phyloP scores from a whole-genome alignment of 2,888 invertebrate species.

The Drosophila eohydei region DNA sequence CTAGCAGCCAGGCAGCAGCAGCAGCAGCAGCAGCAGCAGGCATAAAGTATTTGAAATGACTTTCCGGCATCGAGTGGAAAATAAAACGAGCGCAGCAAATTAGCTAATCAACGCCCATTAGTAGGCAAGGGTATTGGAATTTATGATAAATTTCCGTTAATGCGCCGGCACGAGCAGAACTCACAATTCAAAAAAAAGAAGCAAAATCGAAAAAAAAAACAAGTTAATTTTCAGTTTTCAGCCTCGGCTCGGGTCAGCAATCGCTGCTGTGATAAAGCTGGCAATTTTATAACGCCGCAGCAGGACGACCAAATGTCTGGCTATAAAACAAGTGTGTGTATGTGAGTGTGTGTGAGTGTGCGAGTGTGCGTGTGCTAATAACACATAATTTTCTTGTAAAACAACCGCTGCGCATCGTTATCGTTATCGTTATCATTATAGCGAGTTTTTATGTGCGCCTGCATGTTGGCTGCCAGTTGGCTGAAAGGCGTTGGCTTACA shows the following conservation, averaged over 20 bases:
- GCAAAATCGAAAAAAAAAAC: constrained; percentile 43
- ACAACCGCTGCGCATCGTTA: constrained; percentile 82
- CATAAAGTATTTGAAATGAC: constrained; percentile 70
- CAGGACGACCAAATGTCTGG: constrained; percentile 68
- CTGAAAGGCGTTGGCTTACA: constrained; percentile 54
- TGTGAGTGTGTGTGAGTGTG: constrained; percentile 3
- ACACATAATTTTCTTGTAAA: constrained; percentile 80
- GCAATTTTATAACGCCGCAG: constrained; percentile 75
- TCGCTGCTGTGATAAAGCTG: constrained; percentile 71
- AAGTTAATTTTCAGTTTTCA: constrained; percentile 75
- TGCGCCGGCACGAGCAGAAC: constrained; percentile 69
- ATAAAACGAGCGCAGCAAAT: constrained; percentile 80
- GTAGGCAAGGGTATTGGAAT: constrained; percentile 75
- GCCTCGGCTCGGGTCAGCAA: constrained; percentile 20
- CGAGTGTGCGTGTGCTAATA: constrained; percentile 68
- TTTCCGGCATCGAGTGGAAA: constrained; percentile 69
- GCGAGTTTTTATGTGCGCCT: constrained; percentile 77
- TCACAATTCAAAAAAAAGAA: constrained; percentile 70
- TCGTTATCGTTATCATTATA: constrained; percentile 78
- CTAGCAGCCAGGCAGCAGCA: constrained; percentile 30
- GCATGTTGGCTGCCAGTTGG: constrained; percentile 69
- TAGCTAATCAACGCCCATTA: constrained; percentile 82
- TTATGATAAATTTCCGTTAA: constrained; percentile 81
- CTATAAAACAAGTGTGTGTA: constrained; percentile 64
- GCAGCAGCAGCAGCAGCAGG: constrained; percentile 22